Evolutionary conservation across 2,797 vertebrate species (phyloP), one percentile per base, ranked within the genome.

Genomic region (Peromyscus melanophrys): DNA sequence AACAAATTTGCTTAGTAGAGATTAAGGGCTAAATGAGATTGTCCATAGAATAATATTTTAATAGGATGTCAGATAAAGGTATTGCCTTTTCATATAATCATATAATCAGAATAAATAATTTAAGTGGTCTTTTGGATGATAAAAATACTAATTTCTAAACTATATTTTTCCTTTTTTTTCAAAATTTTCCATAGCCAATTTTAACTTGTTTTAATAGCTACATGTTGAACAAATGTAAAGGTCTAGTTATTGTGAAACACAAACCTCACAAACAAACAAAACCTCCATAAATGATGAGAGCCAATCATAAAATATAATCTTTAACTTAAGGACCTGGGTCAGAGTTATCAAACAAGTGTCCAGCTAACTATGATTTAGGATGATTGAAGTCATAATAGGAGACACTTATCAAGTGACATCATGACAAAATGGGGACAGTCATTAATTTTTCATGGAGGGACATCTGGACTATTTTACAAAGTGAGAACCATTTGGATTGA

Each of bases 1-100:
- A 77, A 67, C 31, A 86, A 97, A 52, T 96, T 97, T 97, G 82
- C 69, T 92, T 92, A 87, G 81, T 97, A 6, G 57, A 96, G 81
- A 87, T 69, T 95, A 37, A 97, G 27, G 69, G 27, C 52, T 91
- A 94, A 94, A 96, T 67, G 17, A 97, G 11, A 85, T 90, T 92
- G 80, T 43, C 25, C 14, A 75, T 77, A 59, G 25, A 97, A 94
- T 40, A 97, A 43, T 23, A 57, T 95, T 97, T 98, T 92, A 96
- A 81, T 76, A 80, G 25, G 25, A 57, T 80, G 9, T 77, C 43
- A 77, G 43, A 78, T 92, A 16, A 92, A 92, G 25, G n/a, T 77
- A 94, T 82, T 86, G 29, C 9, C 43, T 87, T 96, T 75, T 94
- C 55, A 81, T 76, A 89, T 31, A 89, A 89, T 4, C 6, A 85